Evolutionary conservation across 1,140 invertebrate genomes (phyloP), one percentile per base, ranked within the genome.

Genomic region (Brachionus rotundiformis): DNA sequence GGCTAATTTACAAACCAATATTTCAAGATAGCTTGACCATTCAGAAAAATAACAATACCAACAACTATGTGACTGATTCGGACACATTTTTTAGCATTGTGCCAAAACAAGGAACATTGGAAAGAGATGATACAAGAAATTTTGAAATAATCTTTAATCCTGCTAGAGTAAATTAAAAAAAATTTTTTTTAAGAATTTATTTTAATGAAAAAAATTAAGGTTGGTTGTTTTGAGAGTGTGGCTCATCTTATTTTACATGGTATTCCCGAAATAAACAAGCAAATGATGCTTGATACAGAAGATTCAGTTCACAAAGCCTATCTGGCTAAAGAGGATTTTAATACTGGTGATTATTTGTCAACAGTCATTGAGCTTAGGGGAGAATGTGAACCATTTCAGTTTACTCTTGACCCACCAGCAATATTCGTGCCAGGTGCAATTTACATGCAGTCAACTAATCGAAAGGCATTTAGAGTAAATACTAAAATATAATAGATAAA

Each of bases 351-450:
- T n/a, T 71, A 10, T 39, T 77, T 65, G 23, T 85, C 85, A 5
- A 68, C 86, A 19, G 87, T 86, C 82, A 83, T 88, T 16, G 87
- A 88, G 65, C 82, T 86, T 5, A 87, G 87, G 81, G 87, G 86
- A 3, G 83, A 84, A 36, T 85, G 86, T 82, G 83, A 84, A 4
- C 86, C 87, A 23, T 83, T 87, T 10, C 85, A 85, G 83, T 86
- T 88, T 8, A 83, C 85, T 10, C 82, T 88, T 8, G 85, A 88
- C 68, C 87, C 87, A 0, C 87, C 87, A 81, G 86, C 85, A 76
- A 83, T 88, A 7, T 84, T 84, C 61, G 73, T 87, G 2, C 85
- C 85, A 2, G 86, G 86, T 6, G 82, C 83, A 71, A 83, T 84
- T 36, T 83, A 86, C 2, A 82, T 86, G 10, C 86, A 86, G 16